These are phyloP conservation scores for Calameuta filiformis DNA, from an alignment of 2,888 invertebrate genomes.

Conservation along the genomic window DNA sequence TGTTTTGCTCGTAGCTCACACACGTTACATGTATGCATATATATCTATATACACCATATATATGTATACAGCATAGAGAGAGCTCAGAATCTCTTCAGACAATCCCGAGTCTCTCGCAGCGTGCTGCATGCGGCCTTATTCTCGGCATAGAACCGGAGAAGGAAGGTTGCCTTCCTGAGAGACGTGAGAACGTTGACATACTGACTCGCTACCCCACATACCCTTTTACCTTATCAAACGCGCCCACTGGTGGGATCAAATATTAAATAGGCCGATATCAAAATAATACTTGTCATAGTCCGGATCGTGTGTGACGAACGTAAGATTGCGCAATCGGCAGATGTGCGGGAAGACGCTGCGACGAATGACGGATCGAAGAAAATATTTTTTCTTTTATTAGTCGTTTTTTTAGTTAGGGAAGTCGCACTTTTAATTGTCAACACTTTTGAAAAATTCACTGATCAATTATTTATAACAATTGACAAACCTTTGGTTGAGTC, in stretches of 20 bases:
- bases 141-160: constrained; percentile 46
- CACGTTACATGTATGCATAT: neutral
- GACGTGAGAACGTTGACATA: constrained; percentile 64
- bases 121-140: constrained; percentile 57
- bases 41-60: neutral
- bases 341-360: neutral
- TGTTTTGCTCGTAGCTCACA: constrained; percentile 12
- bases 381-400: neutral
- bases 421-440: neutral
- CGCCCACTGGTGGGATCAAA: constrained; percentile 2
- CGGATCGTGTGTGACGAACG: neutral
- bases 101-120: neutral
- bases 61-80: neutral
- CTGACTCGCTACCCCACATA: constrained; percentile 67
- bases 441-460: constrained; percentile 8
- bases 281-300: too few relatives aligned
- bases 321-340: constrained; percentile 15
- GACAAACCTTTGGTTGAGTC: constrained; percentile 33
- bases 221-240: constrained; percentile 60
- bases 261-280: neutral
- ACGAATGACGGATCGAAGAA: neutral
- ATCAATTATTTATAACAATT: constrained; percentile 11
- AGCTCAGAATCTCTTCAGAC: constrained; percentile 1
- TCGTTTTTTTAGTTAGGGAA: neutral
- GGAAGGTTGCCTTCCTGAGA: constrained; percentile 52